Conservation (phyloP, 2,797 vertebrate species). For the Selene dorsalis region DNA sequence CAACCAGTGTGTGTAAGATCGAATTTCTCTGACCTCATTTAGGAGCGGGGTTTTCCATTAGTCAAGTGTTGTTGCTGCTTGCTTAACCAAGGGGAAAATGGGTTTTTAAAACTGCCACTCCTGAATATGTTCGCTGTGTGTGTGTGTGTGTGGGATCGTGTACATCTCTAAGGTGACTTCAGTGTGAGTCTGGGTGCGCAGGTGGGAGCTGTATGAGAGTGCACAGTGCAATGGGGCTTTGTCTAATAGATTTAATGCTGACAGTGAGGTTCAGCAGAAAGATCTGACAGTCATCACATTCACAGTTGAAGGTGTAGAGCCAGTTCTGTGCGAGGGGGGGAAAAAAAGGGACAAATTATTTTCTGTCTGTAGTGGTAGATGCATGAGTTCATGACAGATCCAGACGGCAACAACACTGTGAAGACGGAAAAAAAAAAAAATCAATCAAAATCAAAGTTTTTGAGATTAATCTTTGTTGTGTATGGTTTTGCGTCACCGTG, state of each 20-base stretch:
- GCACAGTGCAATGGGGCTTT: conserved; percentile 29
- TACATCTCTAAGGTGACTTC: conserved; percentile 43
- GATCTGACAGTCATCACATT: conserved; percentile 61
- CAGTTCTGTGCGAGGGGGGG: not conserved
- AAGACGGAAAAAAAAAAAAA: not conserved
- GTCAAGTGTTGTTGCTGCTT: conserved; percentile 84
- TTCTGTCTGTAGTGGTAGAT: not conserved
- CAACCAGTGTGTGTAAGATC: conserved; percentile 74
- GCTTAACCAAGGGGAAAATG: conserved; percentile 86
- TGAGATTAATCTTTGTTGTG: not conserved
- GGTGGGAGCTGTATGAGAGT: conserved; percentile 38
- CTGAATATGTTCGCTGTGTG: conserved; percentile 75
- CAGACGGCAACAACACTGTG: not conserved
- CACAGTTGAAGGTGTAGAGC: conserved; percentile 36
- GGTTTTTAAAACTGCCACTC: conserved; percentile 83
- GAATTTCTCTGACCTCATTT: conserved; percentile 84
- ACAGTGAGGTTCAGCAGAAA: conserved; percentile 49
- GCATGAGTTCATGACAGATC: too few relatives aligned
- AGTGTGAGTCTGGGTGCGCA: conserved; percentile 43
- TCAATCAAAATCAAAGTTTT: not conserved
- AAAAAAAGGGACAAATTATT: conserved; percentile 32
- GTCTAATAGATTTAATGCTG: conserved; percentile 64
- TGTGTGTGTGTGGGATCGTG: conserved; percentile 35
- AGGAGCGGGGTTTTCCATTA: conserved; percentile 82
- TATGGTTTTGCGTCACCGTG: not conserved